These are phyloP conservation scores for Caenorhabditis sinica DNA, from an alignment of 2,888 invertebrate species.

Conservation along the genomic window DNA sequence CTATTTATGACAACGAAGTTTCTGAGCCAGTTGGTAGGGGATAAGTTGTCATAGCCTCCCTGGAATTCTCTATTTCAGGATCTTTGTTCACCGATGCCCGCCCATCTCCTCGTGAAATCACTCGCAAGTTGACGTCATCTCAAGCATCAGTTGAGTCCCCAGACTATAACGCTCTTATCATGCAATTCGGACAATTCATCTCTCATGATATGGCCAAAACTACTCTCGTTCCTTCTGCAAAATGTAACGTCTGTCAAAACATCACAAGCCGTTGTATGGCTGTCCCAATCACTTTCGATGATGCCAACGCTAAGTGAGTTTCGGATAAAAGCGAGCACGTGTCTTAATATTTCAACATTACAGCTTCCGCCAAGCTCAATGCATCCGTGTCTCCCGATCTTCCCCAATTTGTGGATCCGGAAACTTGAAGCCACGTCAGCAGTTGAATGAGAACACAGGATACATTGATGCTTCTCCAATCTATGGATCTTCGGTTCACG, in stretches of 20 bases:
- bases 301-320: constrained; percentile 74
- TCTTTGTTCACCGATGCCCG: constrained; percentile 72
- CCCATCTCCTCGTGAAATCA: constrained; percentile 79
- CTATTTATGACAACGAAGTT: constrained; percentile 81
- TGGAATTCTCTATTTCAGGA: constrained; percentile 47
- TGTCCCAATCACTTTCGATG: constrained; percentile 78
- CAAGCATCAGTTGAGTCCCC: constrained; percentile 80
- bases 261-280: constrained; percentile 82
- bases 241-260: constrained; percentile 82
- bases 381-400: constrained; percentile 87
- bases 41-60: background rate
- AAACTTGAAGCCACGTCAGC: constrained; percentile 94
- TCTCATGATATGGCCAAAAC: constrained; percentile 83
- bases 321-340: background rate
- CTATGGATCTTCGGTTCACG: constrained; percentile 89
- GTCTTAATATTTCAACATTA: constrained; percentile 57
- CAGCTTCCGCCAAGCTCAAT: constrained; percentile 80
- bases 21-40: constrained; percentile 81
- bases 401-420: constrained; percentile 98
- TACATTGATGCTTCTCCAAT: constrained; percentile 95
- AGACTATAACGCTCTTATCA: constrained; percentile 81
- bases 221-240: constrained; percentile 81
- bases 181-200: constrained; percentile 82
- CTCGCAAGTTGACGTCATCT: constrained; percentile 77
- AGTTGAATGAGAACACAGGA: constrained; percentile 88